A percentile compares a stretch with the other conserved stretches of the same genome.
These are phyloP conservation scores for Himalopsyche japonica DNA, from an alignment of 2,888 invertebrate species.

Conservation along the genomic window DNA sequence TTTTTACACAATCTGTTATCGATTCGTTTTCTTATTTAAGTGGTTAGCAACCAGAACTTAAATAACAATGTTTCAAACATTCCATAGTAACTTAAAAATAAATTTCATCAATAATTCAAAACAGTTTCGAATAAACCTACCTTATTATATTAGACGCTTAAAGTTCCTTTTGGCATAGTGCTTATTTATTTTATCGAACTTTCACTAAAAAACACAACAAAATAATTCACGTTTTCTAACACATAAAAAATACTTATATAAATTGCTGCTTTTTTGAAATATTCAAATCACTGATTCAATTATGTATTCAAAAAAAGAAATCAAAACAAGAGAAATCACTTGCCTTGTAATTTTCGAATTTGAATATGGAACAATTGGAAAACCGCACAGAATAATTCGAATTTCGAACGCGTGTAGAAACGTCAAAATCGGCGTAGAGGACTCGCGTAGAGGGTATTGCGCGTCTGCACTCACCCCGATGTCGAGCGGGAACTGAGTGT, in stretches of 20 bases:
- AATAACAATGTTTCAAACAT: no score
- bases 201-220: background rate
- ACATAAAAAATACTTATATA: background rate
- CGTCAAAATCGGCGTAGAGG: background rate
- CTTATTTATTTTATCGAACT: background rate
- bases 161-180: background rate
- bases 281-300: background rate
- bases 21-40: no score
- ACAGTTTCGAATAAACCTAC: background rate
- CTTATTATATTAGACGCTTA: background rate
- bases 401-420: background rate
- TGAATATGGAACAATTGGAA: background rate
- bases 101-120: no score
- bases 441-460: background rate
- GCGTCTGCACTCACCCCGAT: background rate
- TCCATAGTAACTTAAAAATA: no score
- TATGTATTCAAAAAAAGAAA: background rate
- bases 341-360: background rate
- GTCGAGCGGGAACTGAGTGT: slow-evolving; percentile 16
- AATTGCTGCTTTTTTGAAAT: background rate
- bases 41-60: no score
- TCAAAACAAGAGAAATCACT: background rate
- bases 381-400: background rate
- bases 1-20: no score
- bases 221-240: background rate